phyloP scores from a whole-genome alignment of 2,797 vertebrate species.

The Labeo calbasu region DNA sequence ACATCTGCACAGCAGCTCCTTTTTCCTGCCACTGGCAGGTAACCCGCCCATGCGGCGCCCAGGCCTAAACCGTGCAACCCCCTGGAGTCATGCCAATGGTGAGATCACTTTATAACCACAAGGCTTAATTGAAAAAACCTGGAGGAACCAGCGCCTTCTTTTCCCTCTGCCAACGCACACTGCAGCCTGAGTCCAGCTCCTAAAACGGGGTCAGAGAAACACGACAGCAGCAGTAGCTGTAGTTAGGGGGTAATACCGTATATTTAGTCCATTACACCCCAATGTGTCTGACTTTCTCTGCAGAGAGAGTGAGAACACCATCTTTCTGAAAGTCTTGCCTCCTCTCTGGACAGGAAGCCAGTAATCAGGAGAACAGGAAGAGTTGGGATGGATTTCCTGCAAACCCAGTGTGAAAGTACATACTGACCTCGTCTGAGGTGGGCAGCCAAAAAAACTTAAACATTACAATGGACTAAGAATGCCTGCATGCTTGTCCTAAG shows the following conservation, averaged over 20 bases:
- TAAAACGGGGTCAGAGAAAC: slow-evolving; percentile 37
- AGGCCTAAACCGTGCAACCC: slow-evolving; percentile 77
- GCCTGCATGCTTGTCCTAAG: neutral
- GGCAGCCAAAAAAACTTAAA: slow-evolving; percentile 53
- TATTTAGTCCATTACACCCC: slow-evolving; percentile 21
- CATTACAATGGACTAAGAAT: slow-evolving; percentile 35
- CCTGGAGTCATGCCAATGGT: slow-evolving; percentile 83
- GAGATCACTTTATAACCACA: slow-evolving; percentile 85
- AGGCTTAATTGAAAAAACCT: slow-evolving; percentile 87
- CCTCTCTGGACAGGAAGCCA: slow-evolving; percentile 81
- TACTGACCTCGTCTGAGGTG: slow-evolving; percentile 63
- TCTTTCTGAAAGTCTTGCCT: slow-evolving; percentile 67
- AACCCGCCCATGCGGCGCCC: slow-evolving; percentile 82
- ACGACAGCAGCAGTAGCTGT: slow-evolving; percentile 28
- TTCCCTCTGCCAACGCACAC: slow-evolving; percentile 47
- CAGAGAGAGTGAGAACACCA: slow-evolving; percentile 12
- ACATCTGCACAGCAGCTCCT: slow-evolving; percentile 73
- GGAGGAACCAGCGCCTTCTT: slow-evolving; percentile 63
- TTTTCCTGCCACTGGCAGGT: slow-evolving; percentile 83
- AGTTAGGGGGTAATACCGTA: slow-evolving; percentile 20
- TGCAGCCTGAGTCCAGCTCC: slow-evolving; percentile 52
- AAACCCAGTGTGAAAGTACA: slow-evolving; percentile 74
- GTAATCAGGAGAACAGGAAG: slow-evolving; percentile 84
- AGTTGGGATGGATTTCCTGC: slow-evolving; percentile 80
- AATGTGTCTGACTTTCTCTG: slow-evolving; percentile 32